Conservation (phyloP, 1,140 invertebrate species). For the Tetramorium parvispinum region DNA sequence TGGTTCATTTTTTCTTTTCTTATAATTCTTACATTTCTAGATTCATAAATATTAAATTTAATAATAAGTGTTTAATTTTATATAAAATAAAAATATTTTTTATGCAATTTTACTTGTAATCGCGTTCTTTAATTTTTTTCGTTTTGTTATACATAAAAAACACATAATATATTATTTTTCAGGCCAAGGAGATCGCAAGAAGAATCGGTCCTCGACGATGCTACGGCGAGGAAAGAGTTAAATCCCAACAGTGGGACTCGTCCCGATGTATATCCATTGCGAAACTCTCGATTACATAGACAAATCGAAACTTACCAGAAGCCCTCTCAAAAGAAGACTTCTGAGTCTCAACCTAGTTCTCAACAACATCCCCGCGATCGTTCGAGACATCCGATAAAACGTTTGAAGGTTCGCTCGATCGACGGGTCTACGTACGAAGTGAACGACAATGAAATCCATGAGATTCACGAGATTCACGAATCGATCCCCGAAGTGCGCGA, state of each 20-base stretch:
- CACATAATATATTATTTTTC: not conserved
- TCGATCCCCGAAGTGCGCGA: slow-evolving; percentile 27
- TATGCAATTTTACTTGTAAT: not conserved
- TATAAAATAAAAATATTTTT: not conserved
- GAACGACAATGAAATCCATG: slow-evolving; percentile 23
- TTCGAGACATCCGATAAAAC: not conserved
- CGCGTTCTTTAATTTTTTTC: not conserved
- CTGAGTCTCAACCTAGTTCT: not conserved
- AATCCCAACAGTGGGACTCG: not conserved
- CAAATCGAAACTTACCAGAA: not conserved
- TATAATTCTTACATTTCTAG: not conserved
- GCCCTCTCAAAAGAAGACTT: not conserved
- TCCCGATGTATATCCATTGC: not conserved
- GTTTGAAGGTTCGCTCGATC: slow-evolving; percentile 13
- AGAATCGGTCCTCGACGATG: not conserved
- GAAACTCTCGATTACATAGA: not conserved
- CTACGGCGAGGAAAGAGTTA: not conserved
- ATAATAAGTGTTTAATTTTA: not conserved
- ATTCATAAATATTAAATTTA: not conserved
- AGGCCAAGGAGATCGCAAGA: not conserved
- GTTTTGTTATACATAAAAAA: not conserved
- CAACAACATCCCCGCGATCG: not conserved
- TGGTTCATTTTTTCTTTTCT: not conserved
- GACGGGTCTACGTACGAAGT: slow-evolving; percentile 4
- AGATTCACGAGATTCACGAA: not conserved